phyloP scores from a whole-genome alignment of 2,797 vertebrate species.

The Podarcis lilfordi region DNA sequence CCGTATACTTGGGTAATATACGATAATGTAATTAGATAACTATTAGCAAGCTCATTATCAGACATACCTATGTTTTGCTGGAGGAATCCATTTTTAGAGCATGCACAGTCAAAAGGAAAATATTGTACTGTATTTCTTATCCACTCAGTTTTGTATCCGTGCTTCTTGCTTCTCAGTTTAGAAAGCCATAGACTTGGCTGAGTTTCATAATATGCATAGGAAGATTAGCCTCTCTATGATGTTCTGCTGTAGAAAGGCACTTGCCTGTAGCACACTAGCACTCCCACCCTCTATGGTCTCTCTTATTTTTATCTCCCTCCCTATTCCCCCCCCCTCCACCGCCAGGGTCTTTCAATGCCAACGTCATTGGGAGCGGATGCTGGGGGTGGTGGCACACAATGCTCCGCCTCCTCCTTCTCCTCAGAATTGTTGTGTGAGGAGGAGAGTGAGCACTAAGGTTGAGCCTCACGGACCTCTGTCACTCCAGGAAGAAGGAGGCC shows the following conservation, averaged over 20 bases:
- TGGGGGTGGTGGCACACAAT: background rate
- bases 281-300: background rate
- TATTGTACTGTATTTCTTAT: background rate
- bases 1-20: background rate
- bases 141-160: too few species aligned
- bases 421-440: background rate
- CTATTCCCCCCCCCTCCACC: too few species aligned
- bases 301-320: too few species aligned
- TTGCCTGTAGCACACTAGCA: background rate
- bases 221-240: background rate
- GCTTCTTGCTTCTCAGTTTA: background rate
- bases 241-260: too few species aligned
- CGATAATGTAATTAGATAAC: background rate
- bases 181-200: background rate
- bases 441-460: background rate
- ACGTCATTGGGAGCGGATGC: background rate
- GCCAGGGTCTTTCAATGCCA: too few species aligned
- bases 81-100: background rate
- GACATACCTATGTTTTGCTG: background rate
- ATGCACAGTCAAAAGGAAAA: background rate
- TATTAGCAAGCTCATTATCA: constrained; percentile 5
- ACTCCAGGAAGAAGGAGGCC: background rate
- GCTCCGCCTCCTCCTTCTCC: background rate
- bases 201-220: background rate
- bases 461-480: background rate